Base-by-base conservation (phyloP, 2,113 vertebrate genomes). In the Mugil cephalus region DNA sequence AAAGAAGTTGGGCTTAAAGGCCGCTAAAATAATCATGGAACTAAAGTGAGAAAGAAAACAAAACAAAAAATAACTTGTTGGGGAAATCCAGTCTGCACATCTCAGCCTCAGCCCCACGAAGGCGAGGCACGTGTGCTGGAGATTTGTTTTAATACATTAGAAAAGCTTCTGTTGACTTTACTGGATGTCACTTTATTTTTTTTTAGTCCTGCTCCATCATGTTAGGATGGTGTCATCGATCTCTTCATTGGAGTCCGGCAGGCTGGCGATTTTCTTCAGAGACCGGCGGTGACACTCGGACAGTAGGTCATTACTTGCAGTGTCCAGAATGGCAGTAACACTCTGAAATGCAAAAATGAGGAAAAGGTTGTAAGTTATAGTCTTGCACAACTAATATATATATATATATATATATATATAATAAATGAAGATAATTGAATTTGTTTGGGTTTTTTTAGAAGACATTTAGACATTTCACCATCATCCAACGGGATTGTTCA, bases 171-270 rank as follows among this genome's bases (percentile, higher is more conserved):
- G 45, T 80, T 65, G 54, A 47, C 60, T 70, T 68, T 18, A 61
- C 35, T 50, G 56, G 59, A 66, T 69, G 30, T 53, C 13, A 53
- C 60, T 64, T 74, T 11, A 34, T n/a, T 10, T 35, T 10, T 35
- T 30, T 48, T 59, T 58, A 61, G 77, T 86, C 62, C 65, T 24
- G 38, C 56, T 84, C 54, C 63, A 88, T 99, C 96, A 99, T 83
- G 97, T 99, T 76, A 99, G 93, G 79, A 99, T 97, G 46, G 97
- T 99, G 90, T 99, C 98, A 0, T 99, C 98, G 0, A 99, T 96
- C 85, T 97, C 97, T 91, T 99, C 98, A 3, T 86, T 93, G 11
- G 96, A 96, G 91, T 99, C 98, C 0, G 93, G 92, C 84, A 94
- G 94, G 80, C 93, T 83, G 54, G 96, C 94, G 36, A 99, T 95